Evolutionary conservation across 2,888 invertebrate species (phyloP).

Genomic region (Microctonus brassicae): DNA sequence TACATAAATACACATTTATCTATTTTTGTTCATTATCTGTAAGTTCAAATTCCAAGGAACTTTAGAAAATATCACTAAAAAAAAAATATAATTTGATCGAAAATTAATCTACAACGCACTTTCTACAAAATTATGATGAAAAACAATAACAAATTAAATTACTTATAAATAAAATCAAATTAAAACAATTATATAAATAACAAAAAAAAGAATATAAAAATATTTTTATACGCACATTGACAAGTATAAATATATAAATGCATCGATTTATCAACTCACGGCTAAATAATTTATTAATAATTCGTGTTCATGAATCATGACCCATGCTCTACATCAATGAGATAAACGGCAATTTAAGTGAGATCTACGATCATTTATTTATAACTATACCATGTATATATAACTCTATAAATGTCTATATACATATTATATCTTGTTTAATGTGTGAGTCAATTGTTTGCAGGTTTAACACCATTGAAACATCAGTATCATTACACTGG

Average conservation of each 20-base stretch:
- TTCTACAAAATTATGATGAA: no score
- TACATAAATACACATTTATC: background rate
- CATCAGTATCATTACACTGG: constrained; percentile 87
- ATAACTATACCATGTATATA: constrained; percentile 38
- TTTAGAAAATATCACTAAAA: no score
- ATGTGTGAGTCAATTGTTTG: constrained; percentile 41
- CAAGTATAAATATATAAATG: constrained; percentile 20
- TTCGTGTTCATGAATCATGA: constrained; percentile 48
- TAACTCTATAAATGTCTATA: background rate
- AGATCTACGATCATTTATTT: constrained; percentile 55
- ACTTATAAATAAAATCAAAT: background rate
- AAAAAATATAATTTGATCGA: no score
- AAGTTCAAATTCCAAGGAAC: background rate
- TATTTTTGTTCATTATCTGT: background rate
- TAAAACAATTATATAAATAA: background rate
- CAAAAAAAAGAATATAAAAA: background rate
- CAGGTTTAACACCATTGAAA: constrained; percentile 80
- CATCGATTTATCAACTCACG: constrained; percentile 8
- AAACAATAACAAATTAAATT: background rate
- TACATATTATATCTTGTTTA: background rate
- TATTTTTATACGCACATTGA: no score
- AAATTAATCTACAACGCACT: no score
- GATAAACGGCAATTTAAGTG: constrained; percentile 60
- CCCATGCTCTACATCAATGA: constrained; percentile 47
- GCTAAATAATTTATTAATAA: constrained; percentile 8